These are phyloP conservation scores for Eilema griseolum DNA, from an alignment of 2,888 invertebrate species.

Conservation along the genomic window DNA sequence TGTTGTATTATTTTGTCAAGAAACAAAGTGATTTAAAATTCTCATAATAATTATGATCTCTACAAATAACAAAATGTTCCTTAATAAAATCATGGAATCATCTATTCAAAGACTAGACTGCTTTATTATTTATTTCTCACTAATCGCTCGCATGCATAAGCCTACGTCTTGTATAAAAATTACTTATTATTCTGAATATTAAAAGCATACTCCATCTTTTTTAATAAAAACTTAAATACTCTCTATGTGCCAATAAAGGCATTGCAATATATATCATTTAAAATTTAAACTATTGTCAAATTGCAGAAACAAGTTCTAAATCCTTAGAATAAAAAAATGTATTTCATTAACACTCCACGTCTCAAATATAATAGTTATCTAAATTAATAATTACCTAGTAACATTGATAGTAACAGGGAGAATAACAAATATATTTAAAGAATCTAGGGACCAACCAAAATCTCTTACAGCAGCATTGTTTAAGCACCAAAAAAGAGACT, in stretches of 20 bases:
- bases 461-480: background rate
- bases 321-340: conserved; percentile 50
- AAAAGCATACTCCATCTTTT: conserved; percentile 43
- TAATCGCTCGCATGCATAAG: conserved; percentile 53
- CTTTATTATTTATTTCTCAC: conserved; percentile 48
- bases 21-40: conserved; percentile 26
- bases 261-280: conserved; percentile 50
- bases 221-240: conserved; percentile 45
- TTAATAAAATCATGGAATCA: conserved; percentile 43
- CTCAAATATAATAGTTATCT: conserved; percentile 49
- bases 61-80: conserved; percentile 37
- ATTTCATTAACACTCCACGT: conserved; percentile 52
- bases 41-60: conserved; percentile 29
- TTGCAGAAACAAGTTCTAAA: conserved; percentile 58
- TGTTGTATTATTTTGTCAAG: conserved; percentile 18
- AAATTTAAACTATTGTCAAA: conserved; percentile 66
- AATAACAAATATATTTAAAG: conserved; percentile 32
- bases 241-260: conserved; percentile 47
- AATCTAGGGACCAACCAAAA: background rate
- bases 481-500: background rate
- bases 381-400: conserved; percentile 49
- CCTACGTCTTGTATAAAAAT: conserved; percentile 55
- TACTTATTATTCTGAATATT: conserved; percentile 41
- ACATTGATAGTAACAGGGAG: conserved; percentile 48
- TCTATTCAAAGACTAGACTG: conserved; percentile 55